Evolutionary conservation across 2,113 vertebrate species (phyloP).

Genomic region (Natator depressus): DNA sequence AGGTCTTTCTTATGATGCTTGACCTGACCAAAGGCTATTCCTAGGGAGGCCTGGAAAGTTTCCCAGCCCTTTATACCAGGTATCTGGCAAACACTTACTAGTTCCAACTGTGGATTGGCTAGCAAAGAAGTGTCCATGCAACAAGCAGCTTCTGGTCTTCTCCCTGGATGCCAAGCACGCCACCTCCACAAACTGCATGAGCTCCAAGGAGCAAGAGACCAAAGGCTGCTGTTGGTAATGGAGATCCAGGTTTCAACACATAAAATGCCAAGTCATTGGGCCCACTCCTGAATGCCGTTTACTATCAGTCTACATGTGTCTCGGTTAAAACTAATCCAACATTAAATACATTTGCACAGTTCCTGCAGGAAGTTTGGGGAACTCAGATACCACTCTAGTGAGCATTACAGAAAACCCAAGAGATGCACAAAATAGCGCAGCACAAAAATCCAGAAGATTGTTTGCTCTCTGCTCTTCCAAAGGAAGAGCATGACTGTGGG

Average conservation of each 20-base stretch:
- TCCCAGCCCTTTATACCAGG: neutral
- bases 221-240: neutral
- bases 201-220: neutral
- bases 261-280: fast-evolving
- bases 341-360: neutral
- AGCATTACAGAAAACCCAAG: neutral
- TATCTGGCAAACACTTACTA: neutral
- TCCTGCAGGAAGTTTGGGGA: neutral
- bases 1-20: fast-evolving
- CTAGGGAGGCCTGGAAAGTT: neutral
- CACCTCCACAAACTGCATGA: neutral
- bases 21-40: neutral
- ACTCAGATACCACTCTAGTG: neutral
- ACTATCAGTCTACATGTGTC: neutral
- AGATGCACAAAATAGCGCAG: neutral
- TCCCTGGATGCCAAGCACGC: neutral
- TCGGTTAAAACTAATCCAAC: neutral
- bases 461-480: neutral
- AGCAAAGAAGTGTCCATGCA: neutral
- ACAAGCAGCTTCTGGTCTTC: neutral
- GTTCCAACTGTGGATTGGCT: slow-evolving; percentile 13
- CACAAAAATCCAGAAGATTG: neutral
- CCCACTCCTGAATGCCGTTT: neutral
- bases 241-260: neutral
- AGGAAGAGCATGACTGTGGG: neutral